Conservation (phyloP, 1,140 invertebrate species). For the Mya arenaria region DNA sequence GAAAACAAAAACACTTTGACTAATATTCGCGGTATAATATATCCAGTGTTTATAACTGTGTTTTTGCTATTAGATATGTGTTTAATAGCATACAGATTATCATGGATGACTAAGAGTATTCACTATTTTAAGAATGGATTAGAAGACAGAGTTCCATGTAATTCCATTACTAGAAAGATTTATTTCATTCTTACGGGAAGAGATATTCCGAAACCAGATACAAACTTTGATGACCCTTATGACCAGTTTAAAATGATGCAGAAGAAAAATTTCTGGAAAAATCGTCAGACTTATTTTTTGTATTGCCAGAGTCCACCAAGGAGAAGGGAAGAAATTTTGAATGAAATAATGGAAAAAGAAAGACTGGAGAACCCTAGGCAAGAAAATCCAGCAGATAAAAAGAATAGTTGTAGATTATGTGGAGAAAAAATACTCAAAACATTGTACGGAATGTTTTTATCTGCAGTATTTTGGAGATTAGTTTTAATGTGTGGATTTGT, state of each 20-base stretch:
- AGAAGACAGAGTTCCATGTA: conserved; percentile 70
- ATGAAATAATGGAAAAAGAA: conserved; percentile 73
- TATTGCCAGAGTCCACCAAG: conserved; percentile 69
- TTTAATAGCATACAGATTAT: conserved; percentile 67
- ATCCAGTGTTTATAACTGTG: conserved; percentile 67
- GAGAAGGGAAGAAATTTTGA: conserved; percentile 73
- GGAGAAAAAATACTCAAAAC: conserved; percentile 41
- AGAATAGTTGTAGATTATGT: conserved; percentile 12
- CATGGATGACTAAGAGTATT: conserved; percentile 64
- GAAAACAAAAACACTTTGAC: conserved; percentile 18
- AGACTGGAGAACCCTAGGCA: conserved; percentile 59
- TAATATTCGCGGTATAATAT: conserved; percentile 54
- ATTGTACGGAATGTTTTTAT: conserved; percentile 63
- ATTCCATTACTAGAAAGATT: conserved; percentile 71
- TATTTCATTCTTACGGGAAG: conserved; percentile 72
- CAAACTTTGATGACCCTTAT: conserved; percentile 64
- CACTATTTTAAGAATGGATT: conserved; percentile 65
- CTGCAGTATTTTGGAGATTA: conserved; percentile 69
- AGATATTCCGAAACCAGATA: conserved; percentile 58
- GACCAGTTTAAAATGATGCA: conserved; percentile 59
- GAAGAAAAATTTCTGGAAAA: conserved; percentile 61
- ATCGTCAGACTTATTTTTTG: conserved; percentile 63
- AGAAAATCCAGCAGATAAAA: conserved; percentile 27
- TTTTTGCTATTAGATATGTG: conserved; percentile 71
- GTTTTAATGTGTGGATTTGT: conserved; percentile 64